Evolutionary conservation across 2,888 invertebrate genomes (phyloP), one percentile per base, ranked within the genome.

Genomic region (Liposcelis brunnea): DNA sequence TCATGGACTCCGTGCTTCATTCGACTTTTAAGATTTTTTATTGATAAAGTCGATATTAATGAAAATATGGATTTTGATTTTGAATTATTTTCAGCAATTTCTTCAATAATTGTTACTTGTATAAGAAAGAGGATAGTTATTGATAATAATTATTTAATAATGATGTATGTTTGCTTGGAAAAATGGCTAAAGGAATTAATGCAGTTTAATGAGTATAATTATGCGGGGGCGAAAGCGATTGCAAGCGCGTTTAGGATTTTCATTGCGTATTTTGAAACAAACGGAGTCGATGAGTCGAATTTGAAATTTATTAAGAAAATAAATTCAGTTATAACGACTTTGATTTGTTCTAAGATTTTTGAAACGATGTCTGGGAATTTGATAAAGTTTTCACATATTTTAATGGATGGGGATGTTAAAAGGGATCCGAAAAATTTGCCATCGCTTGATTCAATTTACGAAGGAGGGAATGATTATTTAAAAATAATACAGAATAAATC

Each of bases 361-460:
- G 7, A n/a, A 5, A 40, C 16, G 7, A 40, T 40, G 19, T 4
- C 18, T 19, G 4, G 6, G 12, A n/a, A 14, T n/a, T 40, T 40
- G 19, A 19, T 18, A 6, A 6, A 5, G 5, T 6, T 6, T 19
- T 40, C 40, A n/a, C 40, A 40, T 18, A 18, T 40, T 6, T 21
- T 18, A 18, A 16, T 6, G 4, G 6, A 5, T 21, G 48, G 49
- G 4, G 19, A 48, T 33, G 46, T 43, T n/a, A 38, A 44, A 18
- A 48, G 48, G 18, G 47, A 47, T 31, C 49, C 51, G 19, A 52
- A 52, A 26, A 52, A 50, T 43, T 47, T 53, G 12, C 52, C 52
- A 16, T 49, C 47, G 35, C 43, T 53, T 15, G 50, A 49, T 11
- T 47, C 49, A 21, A 44, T 52, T 19, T 18, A 40, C 11, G 12